Conservation (phyloP, 2,888 invertebrate species). For the Trachelus stipa region DNA sequence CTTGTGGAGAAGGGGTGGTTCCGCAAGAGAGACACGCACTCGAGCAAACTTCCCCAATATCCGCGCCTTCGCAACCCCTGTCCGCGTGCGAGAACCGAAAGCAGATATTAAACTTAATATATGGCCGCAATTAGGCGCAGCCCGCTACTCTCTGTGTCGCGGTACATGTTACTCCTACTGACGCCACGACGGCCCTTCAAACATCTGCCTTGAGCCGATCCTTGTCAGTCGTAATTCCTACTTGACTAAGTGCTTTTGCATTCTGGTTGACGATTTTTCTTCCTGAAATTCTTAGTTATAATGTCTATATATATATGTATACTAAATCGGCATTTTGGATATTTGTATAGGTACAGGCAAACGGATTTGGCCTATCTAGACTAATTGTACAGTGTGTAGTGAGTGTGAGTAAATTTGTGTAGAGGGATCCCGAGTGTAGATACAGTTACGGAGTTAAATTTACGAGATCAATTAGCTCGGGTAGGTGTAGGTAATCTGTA, state of each 20-base stretch:
- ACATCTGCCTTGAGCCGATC: slow-evolving; percentile 11
- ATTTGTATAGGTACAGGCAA: not conserved
- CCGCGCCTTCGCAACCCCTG: slow-evolving; percentile 29
- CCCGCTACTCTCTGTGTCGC: slow-evolving; percentile 30
- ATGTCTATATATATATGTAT: not conserved
- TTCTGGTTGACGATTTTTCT: not conserved
- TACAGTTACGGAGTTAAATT: not conserved
- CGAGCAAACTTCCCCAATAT: slow-evolving; percentile 58
- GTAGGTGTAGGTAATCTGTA: not conserved
- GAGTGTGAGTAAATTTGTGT: not conserved
- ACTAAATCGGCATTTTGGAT: not conserved
- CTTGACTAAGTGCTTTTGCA: not conserved
- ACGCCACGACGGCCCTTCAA: slow-evolving; percentile 16
- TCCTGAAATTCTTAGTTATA: not conserved
- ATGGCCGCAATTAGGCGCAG: slow-evolving; percentile 63
- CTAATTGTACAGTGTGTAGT: not conserved
- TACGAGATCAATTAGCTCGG: not conserved
- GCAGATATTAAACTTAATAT: slow-evolving; percentile 63
- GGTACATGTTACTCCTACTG: slow-evolving; percentile 8
- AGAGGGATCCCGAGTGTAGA: not conserved
- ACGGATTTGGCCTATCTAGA: not conserved
- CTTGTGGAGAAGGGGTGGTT: slow-evolving; percentile 23
- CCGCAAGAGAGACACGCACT: slow-evolving; percentile 32
- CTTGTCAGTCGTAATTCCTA: not conserved
- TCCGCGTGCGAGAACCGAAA: slow-evolving; percentile 46